A percentile compares a stretch with the other conserved stretches of the same genome.
These are phyloP conservation scores for Noctuana brunneofusca DNA, from an alignment of 2,888 invertebrate species.

Conservation along the genomic window DNA sequence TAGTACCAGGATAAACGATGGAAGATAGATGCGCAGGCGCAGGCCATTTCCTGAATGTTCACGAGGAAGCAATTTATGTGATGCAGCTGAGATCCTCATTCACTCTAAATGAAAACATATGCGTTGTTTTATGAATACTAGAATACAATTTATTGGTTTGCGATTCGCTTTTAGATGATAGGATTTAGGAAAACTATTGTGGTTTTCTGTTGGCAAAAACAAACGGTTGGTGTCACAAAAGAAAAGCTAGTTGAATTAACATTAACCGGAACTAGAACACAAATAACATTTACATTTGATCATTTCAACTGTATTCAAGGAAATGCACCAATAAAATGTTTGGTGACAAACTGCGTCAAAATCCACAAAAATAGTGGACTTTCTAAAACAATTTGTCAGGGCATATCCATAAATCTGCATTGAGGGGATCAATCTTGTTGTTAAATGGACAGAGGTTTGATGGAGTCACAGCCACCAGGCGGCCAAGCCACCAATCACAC, in stretches of 20 bases:
- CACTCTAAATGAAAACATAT: conserved; percentile 12
- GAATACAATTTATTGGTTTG: not conserved
- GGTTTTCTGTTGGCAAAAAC: not conserved
- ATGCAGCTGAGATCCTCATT: conserved; percentile 26
- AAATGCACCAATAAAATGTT: not conserved
- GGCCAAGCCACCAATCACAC: conserved; percentile 23
- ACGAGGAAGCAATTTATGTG: conserved; percentile 24
- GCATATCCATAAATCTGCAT: conserved; percentile 30
- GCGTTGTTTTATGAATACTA: conserved; percentile 7
- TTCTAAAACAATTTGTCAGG: conserved; percentile 17
- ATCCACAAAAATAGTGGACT: conserved; percentile 3
- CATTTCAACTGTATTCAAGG: no score
- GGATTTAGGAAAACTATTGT: not conserved
- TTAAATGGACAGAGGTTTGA: conserved; percentile 31
- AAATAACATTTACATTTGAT: no score
- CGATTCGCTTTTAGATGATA: not conserved
- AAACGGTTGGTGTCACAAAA: not conserved
- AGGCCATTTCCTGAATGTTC: conserved; percentile 28
- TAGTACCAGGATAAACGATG: conserved; percentile 33
- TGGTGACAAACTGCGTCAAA: conserved; percentile 2
- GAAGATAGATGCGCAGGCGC: conserved; percentile 30
- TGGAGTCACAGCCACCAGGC: conserved; percentile 16
- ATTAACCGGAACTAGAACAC: not conserved
- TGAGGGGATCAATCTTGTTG: conserved; percentile 25
- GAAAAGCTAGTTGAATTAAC: not conserved